Evolutionary conservation across 1,140 invertebrate species (phyloP).

Genomic region (Drosophila quadrilineata): DNA sequence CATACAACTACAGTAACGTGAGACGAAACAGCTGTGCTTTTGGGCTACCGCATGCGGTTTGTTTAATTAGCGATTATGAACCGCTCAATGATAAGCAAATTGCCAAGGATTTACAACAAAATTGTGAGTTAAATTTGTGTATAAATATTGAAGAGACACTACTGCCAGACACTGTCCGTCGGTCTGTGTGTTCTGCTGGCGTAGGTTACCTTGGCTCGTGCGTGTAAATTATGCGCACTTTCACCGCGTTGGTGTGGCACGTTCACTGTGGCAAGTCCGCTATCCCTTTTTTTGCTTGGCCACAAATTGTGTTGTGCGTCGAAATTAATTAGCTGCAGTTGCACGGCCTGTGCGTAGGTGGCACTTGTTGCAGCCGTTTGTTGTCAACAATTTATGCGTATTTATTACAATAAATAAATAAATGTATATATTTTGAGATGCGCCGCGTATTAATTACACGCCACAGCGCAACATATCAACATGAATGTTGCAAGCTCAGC

Average conservation of each 20-base stretch:
- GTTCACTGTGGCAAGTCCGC: constrained; percentile 24
- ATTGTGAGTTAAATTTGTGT: constrained; percentile 57
- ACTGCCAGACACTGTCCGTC: background rate
- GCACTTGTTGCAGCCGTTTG: constrained; percentile 44
- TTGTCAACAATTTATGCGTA: constrained; percentile 66
- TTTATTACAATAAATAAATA: constrained; percentile 68
- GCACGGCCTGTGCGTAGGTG: constrained; percentile 45
- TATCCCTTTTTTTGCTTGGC: constrained; percentile 45
- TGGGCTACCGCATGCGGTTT: constrained; percentile 66
- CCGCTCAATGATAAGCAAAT: constrained; percentile 71
- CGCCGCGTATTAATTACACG: constrained; percentile 62
- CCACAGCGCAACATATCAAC: constrained; percentile 55
- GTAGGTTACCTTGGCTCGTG: constrained; percentile 27
- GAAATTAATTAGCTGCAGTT: constrained; percentile 71
- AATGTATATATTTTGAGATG: constrained; percentile 57
- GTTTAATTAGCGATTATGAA: constrained; percentile 56
- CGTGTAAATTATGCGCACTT: constrained; percentile 76
- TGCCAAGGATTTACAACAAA: constrained; percentile 55
- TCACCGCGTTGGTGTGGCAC: constrained; percentile 50
- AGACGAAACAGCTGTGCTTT: constrained; percentile 21
- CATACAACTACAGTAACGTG: constrained; percentile 41
- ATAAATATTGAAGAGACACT: constrained; percentile 34
- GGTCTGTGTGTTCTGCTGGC: background rate
- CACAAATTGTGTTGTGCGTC: too few relatives aligned
- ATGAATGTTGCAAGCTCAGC: constrained; percentile 61